Evolutionary conservation across 2,888 invertebrate species (phyloP).

Genomic region (Marasmarcha lunaedactyla): DNA sequence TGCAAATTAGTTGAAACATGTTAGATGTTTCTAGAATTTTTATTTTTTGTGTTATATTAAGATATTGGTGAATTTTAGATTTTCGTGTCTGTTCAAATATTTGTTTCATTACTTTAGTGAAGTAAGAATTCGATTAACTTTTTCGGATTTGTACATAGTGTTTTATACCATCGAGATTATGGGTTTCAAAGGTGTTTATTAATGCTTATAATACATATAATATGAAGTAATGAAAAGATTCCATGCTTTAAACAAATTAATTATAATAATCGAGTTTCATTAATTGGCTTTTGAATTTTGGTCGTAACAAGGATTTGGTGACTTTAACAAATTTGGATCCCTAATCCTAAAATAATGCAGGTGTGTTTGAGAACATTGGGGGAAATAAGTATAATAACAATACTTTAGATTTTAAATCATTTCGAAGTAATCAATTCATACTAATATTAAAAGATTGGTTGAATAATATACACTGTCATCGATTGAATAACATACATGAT

Average conservation of each 20-base stretch:
- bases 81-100: too few relatives aligned
- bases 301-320: slow-evolving; percentile 43
- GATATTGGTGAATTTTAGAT: too few relatives aligned
- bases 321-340: slow-evolving; percentile 25
- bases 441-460: not conserved
- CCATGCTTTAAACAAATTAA: slow-evolving; percentile 34
- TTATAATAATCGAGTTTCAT: slow-evolving; percentile 29
- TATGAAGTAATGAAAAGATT: slow-evolving; percentile 20
- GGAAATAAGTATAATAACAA: too few relatives aligned
- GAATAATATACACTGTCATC: not conserved
- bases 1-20: too few relatives aligned
- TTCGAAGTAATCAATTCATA: slow-evolving; percentile 1
- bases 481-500: too few relatives aligned
- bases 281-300: slow-evolving; percentile 34
- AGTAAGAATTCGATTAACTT: too few relatives aligned
- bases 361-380: too few relatives aligned
- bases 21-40: not conserved
- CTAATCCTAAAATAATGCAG: slow-evolving; percentile 9
- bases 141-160: too few relatives aligned
- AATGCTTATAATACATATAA: slow-evolving; percentile 39
- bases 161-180: slow-evolving; percentile 5
- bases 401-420: not conserved
- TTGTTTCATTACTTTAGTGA: too few relatives aligned
- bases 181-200: slow-evolving; percentile 30
- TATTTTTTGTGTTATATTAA: not conserved